Conservation (phyloP, 23 tunicate species). For the Aplidium turbinatum region DNA sequence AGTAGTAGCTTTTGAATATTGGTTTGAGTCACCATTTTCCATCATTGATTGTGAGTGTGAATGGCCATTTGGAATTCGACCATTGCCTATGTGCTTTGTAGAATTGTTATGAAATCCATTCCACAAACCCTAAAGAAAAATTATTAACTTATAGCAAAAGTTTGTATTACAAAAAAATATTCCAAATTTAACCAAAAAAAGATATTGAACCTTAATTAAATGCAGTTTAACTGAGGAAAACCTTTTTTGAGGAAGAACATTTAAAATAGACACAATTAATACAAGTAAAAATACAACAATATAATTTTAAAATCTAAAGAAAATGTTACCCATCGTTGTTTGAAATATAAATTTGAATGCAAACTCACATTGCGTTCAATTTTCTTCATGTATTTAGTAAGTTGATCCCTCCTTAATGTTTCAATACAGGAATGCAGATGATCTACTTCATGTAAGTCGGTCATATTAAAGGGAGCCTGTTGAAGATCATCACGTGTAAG, state of each 20-base stretch:
- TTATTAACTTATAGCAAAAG: too few species aligned
- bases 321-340: too few species aligned
- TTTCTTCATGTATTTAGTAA: slow-evolving; percentile 58
- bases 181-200: too few species aligned
- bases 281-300: too few species aligned
- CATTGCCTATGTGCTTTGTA: background rate
- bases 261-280: too few species aligned
- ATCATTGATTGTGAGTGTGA: background rate
- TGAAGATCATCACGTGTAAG: slow-evolving; percentile 24
- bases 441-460: slow-evolving; percentile 41
- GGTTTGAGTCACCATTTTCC: background rate
- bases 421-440: slow-evolving; percentile 60
- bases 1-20: background rate
- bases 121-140: background rate
- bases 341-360: too few species aligned
- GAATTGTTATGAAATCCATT: slow-evolving; percentile 3
- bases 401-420: slow-evolving; percentile 37
- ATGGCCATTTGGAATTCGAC: slow-evolving; percentile 3
- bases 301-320: too few species aligned
- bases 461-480: slow-evolving; percentile 49
- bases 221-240: background rate
- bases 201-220: background rate
- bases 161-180: too few species aligned
- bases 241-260: too few species aligned
- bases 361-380: background rate